Base-by-base conservation (phyloP, 2,797 vertebrate species). In the Leptoclinus maculatus region DNA sequence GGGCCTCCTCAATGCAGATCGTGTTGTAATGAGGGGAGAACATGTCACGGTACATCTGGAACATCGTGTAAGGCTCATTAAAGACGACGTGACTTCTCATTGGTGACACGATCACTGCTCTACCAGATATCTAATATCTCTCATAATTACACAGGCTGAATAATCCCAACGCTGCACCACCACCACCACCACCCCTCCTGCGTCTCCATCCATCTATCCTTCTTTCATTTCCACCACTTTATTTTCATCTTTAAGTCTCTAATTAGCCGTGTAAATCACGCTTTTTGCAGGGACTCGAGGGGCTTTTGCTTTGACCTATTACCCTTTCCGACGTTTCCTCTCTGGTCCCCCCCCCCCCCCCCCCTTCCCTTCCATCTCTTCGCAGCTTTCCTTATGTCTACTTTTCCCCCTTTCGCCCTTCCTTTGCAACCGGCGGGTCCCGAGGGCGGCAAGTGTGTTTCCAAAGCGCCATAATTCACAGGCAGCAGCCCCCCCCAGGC, bases 191-290 rank as follows among this genome's bases (percentile, higher is more conserved):
- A 5, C 14, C 39, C 66, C 51, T 64, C 72, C 79, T 32, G 5
- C 29, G 5, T 32, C 29, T 32, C 66, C 65, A 69, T 79, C 25
- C 79, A 56, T 86, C 67, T 65, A 19, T 91, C 76, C 68, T 45
- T 69, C 83, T 83, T 86, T 88, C 83, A 85, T 89, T 89, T 83
- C 69, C 78, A 68, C 62, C 71, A 41, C 82, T 90, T 89, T 84
- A 87, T 91, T 90, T 88, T 88, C 82, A 82, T 88, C 88, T 88
- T 86, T 88, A 84, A 47, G 70, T 84, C 83, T 85, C 81, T 91
- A 91, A 92, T 92, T 90, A 91, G 63, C 82, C 81, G 21, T 66
- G 86, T 85, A 87, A 89, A 88, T 82, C 76, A 75, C 71, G 83
- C 84, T 81, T 78, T 4, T 78, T 4, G 60, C 66, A 29, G 70